Conservation (phyloP, 2,888 invertebrate species). For the Andrena camellia region DNA sequence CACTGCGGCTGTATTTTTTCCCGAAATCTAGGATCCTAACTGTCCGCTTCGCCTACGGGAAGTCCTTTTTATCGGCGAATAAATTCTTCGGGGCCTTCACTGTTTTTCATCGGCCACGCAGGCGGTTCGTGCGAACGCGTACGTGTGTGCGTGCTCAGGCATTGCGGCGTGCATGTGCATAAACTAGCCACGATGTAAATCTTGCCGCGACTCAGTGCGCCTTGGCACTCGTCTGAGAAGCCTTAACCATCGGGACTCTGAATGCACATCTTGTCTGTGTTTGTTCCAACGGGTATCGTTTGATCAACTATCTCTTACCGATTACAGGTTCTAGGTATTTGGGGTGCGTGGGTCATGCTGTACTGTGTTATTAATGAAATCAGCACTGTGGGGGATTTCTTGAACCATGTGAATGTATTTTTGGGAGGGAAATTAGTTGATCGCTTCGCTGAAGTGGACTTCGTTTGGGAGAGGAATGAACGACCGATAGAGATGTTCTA, state of each 20-base stretch:
- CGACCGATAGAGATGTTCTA: too few species aligned
- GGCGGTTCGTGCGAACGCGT: neutral
- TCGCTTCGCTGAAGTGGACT: neutral
- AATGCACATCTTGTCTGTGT: neutral
- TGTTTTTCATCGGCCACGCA: slow-evolving; percentile 48
- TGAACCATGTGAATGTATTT: neutral
- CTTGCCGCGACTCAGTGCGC: slow-evolving; percentile 13
- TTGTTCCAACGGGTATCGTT: slow-evolving; percentile 21
- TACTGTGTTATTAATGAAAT: neutral
- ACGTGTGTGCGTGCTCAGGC: neutral
- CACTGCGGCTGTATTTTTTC: slow-evolving; percentile 10
- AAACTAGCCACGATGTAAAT: slow-evolving; percentile 56
- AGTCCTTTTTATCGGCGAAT: slow-evolving; percentile 54
- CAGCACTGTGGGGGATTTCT: too few species aligned
- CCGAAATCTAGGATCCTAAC: slow-evolving; percentile 48
- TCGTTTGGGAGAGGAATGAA: too few species aligned
- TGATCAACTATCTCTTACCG: neutral
- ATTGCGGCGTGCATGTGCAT: neutral
- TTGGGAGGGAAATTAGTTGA: neutral
- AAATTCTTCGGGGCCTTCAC: slow-evolving; percentile 52
- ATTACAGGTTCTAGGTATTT: slow-evolving; percentile 6
- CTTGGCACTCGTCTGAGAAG: slow-evolving; percentile 10
- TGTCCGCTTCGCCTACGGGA: slow-evolving; percentile 46
- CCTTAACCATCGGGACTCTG: slow-evolving; percentile 9
- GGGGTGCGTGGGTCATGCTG: neutral